Percentiles rank a stretch among this genome's conserved stretches.
Conservation (phyloP, 2,797 vertebrate species). For the Paramormyrops hopkinsi region DNA sequence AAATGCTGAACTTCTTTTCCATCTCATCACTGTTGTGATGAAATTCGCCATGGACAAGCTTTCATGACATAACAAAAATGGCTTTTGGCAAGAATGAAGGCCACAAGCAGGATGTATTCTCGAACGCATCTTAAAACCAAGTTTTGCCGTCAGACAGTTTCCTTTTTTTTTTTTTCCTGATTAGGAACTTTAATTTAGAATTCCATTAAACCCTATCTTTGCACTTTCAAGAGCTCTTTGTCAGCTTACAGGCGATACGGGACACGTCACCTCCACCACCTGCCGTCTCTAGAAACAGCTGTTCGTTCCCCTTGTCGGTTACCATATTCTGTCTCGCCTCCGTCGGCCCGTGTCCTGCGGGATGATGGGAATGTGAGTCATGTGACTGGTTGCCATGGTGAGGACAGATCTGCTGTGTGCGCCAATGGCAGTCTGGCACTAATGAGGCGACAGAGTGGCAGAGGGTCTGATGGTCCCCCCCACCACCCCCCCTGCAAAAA, state of each 20-base stretch:
- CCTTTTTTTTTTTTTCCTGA: not conserved
- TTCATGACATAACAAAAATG: constrained; percentile 55
- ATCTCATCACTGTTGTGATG: constrained; percentile 32
- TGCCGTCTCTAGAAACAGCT: constrained; percentile 9
- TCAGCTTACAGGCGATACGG: not conserved
- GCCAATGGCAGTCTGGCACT: constrained; percentile 14
- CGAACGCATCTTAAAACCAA: not conserved
- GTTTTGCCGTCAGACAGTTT: not conserved
- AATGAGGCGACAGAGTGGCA: constrained; percentile 13
- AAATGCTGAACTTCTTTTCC: constrained; percentile 44
- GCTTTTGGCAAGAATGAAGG: constrained; percentile 34
- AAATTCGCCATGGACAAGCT: constrained; percentile 51
- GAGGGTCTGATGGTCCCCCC: not conserved
- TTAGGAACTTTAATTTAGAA: not conserved
- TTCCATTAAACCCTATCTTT: not conserved
- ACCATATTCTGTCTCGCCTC: constrained; percentile 11
- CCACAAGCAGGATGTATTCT: not conserved
- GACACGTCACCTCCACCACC: not conserved
- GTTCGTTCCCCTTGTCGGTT: not conserved
- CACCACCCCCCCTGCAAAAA: not conserved
- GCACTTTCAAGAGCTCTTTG: not conserved
- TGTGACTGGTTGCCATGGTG: constrained; percentile 10
- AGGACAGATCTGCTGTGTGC: constrained; percentile 2
- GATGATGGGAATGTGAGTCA: constrained; percentile 11
- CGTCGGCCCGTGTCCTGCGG: not conserved